phyloP scores from a whole-genome alignment of 2,888 invertebrate species.

The Pristionchus mayeri region DNA sequence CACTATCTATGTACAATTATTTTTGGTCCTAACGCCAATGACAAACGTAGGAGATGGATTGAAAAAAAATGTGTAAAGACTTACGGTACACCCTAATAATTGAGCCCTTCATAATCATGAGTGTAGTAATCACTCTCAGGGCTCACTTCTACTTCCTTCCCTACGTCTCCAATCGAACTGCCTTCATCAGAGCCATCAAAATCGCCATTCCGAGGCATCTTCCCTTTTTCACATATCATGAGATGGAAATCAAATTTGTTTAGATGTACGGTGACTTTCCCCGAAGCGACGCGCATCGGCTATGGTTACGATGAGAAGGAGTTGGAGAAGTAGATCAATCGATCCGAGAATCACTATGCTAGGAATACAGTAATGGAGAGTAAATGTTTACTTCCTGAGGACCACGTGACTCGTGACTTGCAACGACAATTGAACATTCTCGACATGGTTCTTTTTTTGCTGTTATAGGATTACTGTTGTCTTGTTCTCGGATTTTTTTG shows the following conservation, averaged over 20 bases:
- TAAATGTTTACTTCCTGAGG: neutral
- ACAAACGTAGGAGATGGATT: no score
- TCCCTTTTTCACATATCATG: no score
- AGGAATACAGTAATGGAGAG: neutral
- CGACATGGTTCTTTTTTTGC: no score
- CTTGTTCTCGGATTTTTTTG: neutral
- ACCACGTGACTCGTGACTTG: no score
- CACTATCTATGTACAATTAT: no score
- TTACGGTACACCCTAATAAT: no score
- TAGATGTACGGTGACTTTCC: constrained; percentile 66
- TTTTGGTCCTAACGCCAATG: no score
- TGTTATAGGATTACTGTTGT: neutral
- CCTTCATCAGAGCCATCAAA: constrained; percentile 68
- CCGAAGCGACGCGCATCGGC: constrained; percentile 66
- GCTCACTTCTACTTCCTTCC: constrained; percentile 74
- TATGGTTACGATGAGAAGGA: constrained; percentile 67
- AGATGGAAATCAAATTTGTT: no score
- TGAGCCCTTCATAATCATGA: no score
- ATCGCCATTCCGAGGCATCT: constrained; percentile 62
- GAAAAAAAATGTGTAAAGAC: no score
- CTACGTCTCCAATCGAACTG: constrained; percentile 59
- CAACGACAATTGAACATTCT: no score
- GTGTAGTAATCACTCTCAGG: neutral
- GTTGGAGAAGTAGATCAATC: constrained; percentile 25
- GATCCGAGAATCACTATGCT: no score